Percentiles rank a stretch among this genome's conserved stretches.
Conservation (phyloP, 1,140 invertebrate species). For the Penaeus chinensis region DNA sequence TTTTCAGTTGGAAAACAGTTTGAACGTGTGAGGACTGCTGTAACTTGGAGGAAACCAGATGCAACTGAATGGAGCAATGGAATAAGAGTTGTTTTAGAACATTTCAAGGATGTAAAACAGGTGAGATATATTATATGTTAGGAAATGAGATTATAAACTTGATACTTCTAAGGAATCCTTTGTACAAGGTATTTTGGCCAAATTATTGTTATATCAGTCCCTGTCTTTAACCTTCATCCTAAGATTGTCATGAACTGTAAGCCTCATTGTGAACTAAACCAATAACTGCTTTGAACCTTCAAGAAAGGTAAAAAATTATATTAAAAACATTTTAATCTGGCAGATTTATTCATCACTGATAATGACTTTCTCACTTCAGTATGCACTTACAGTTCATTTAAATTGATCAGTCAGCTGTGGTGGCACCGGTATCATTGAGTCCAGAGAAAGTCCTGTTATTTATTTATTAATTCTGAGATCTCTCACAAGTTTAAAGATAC, state of each 20-base stretch:
- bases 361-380: no score
- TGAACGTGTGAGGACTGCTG: conserved; percentile 75
- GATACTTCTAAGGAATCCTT: not conserved
- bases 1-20: conserved; percentile 48
- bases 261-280: conserved; percentile 10
- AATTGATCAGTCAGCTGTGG: no score
- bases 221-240: no score
- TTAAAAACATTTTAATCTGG: not conserved
- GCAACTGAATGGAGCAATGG: conserved; percentile 76
- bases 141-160: not conserved
- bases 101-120: conserved; percentile 81
- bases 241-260: no score
- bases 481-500: no score
- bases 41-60: conserved; percentile 78
- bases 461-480: no score
- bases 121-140: conserved; percentile 55
- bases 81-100: conserved; percentile 80
- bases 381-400: no score
- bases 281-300: no score
- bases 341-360: no score
- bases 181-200: not conserved
- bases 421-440: no score
- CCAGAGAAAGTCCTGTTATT: no score
- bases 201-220: no score
- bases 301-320: not conserved